These are phyloP conservation scores for Melieria crassipennis DNA, from an alignment of 2,888 invertebrate species.

Conservation along the genomic window DNA sequence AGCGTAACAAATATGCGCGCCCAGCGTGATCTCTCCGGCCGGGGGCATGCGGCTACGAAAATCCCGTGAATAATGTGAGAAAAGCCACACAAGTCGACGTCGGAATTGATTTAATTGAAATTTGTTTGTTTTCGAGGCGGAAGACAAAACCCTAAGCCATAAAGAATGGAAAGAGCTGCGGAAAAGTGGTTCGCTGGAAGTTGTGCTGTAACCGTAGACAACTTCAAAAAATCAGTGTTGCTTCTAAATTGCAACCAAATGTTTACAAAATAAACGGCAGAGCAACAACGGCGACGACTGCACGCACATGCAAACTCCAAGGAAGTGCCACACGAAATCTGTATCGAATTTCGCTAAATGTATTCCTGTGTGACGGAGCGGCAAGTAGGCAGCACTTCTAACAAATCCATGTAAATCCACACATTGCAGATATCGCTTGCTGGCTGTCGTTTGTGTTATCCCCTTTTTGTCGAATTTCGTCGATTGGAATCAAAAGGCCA, in stretches of 20 bases:
- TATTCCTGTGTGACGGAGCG: too few relatives aligned
- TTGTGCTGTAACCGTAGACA: slow-evolving; percentile 16
- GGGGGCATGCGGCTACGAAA: background rate
- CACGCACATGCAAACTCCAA: too few relatives aligned
- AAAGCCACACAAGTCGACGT: slow-evolving; percentile 36
- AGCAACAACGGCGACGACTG: too few relatives aligned
- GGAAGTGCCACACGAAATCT: too few relatives aligned
- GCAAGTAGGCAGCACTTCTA: too few relatives aligned
- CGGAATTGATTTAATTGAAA: slow-evolving; percentile 33
- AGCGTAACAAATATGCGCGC: slow-evolving; percentile 34
- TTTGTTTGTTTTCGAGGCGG: background rate
- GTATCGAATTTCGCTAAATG: too few relatives aligned
- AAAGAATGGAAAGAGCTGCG: background rate
- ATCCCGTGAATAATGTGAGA: slow-evolving; percentile 25
- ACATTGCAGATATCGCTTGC: too few relatives aligned
- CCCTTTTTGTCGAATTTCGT: too few relatives aligned
- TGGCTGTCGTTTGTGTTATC: too few relatives aligned
- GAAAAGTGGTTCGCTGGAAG: slow-evolving; percentile 22
- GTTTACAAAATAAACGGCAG: slow-evolving; percentile 16
- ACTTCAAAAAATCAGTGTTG: slow-evolving; percentile 11
- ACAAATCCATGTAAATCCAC: too few relatives aligned
- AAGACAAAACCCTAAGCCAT: slow-evolving; percentile 8
- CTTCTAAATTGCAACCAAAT: slow-evolving; percentile 12
- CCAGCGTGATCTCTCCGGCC: slow-evolving; percentile 4
- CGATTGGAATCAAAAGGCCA: too few relatives aligned